These are phyloP conservation scores for Notodonta ziczac DNA, from an alignment of 2,888 invertebrate genomes.

Conservation along the genomic window DNA sequence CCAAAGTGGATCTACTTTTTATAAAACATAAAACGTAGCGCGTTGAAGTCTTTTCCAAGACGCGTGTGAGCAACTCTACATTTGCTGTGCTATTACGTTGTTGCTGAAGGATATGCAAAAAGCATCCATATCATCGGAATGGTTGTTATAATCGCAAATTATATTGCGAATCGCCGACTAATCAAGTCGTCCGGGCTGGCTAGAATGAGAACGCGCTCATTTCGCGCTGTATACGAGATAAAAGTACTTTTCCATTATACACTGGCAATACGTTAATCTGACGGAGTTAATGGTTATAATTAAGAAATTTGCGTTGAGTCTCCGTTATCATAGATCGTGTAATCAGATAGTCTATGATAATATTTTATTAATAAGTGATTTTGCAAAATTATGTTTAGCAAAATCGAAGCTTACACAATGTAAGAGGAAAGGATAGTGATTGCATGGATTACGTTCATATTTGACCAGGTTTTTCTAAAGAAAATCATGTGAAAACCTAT, in stretches of 20 bases:
- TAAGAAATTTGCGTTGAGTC: no score
- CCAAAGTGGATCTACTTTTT: no score
- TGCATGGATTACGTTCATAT: no score
- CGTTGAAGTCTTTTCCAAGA: constrained; percentile 57
- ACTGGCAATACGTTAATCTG: constrained; percentile 12
- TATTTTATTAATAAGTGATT: background rate
- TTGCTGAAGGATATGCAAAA: constrained; percentile 12
- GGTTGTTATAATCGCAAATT: constrained; percentile 43
- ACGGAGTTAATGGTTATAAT: no score
- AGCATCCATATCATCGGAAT: constrained; percentile 23
- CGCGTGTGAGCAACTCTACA: constrained; percentile 12
- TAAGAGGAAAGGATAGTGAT: no score
- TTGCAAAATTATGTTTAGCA: no score
- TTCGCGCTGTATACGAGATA: constrained; percentile 58
- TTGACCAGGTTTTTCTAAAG: no score
- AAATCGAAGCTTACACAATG: no score
- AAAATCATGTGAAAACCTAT: no score
- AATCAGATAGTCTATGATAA: background rate
- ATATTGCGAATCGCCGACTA: constrained; percentile 50
- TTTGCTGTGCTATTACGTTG: constrained; percentile 18
- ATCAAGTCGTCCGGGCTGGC: constrained; percentile 49
- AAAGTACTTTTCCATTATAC: constrained; percentile 48
- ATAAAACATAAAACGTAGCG: constrained; percentile 25
- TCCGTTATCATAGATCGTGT: no score
- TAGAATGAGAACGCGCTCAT: constrained; percentile 64